A percentile compares a stretch with the other conserved stretches of the same genome.
These are phyloP conservation scores for Apodemia hepburni DNA, from an alignment of 2,888 invertebrate species.

Conservation along the genomic window DNA sequence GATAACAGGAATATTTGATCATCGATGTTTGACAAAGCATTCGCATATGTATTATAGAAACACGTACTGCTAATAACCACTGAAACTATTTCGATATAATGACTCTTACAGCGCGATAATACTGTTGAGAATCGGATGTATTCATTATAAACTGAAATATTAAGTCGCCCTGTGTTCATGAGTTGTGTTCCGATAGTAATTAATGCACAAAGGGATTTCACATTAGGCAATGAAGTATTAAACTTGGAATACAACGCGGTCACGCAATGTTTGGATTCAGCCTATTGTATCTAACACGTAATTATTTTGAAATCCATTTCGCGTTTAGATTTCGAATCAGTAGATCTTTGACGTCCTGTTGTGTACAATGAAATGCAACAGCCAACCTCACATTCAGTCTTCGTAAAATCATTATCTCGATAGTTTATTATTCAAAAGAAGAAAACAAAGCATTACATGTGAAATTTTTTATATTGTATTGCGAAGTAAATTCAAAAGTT, in stretches of 20 bases:
- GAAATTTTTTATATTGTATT: too few species aligned
- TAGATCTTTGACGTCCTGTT: not conserved
- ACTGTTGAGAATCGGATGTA: slow-evolving; percentile 19
- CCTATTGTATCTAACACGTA: slow-evolving; percentile 13
- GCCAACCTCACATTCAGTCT: not conserved
- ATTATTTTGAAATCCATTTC: not conserved
- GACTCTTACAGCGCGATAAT: slow-evolving; percentile 6
- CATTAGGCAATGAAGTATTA: slow-evolving; percentile 34
- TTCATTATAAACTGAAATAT: slow-evolving; percentile 8
- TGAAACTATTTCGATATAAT: slow-evolving; percentile 11
- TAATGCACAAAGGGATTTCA: slow-evolving; percentile 39
- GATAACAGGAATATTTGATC: slow-evolving; percentile 26
- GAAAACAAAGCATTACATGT: too few species aligned
- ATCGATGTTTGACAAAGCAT: slow-evolving; percentile 21
- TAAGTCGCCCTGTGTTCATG: slow-evolving; percentile 17
- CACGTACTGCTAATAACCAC: not conserved
- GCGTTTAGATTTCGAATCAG: not conserved
- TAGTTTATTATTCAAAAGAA: too few species aligned
- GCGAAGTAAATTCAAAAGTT: too few species aligned
- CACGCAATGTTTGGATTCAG: slow-evolving; percentile 18
- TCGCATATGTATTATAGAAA: slow-evolving; percentile 7
- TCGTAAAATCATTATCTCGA: not conserved
- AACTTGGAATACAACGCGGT: slow-evolving; percentile 20
- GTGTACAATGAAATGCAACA: not conserved
- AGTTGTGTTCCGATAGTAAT: slow-evolving; percentile 33